These are phyloP conservation scores for Emydocephalus ijimae DNA, from an alignment of 2,113 vertebrate genomes.

Conservation along the genomic window DNA sequence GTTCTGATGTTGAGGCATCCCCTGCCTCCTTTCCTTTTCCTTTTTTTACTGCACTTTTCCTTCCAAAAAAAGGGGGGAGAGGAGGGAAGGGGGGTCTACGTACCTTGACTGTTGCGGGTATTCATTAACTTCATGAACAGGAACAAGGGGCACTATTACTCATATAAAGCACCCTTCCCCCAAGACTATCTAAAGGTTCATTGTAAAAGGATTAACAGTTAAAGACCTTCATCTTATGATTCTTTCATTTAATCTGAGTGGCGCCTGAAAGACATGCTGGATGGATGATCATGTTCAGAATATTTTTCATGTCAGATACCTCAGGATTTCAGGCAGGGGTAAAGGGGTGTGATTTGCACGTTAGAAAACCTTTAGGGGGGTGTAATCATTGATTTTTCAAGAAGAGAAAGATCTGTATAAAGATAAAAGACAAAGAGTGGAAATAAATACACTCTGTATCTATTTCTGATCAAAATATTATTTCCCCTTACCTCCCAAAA, in stretches of 20 bases:
- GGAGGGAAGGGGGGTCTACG: conserved; percentile 34
- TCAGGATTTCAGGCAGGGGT: conserved; percentile 80
- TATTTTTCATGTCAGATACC: conserved; percentile 85
- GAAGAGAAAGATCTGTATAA: background rate
- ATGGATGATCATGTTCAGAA: conserved; percentile 88
- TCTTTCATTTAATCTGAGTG: conserved; percentile 92
- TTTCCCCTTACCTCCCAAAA: background rate
- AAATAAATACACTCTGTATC: background rate
- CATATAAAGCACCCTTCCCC: conserved; percentile 79
- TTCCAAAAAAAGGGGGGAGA: conserved; percentile 49
- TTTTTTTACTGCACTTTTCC: conserved; percentile 41
- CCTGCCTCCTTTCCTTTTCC: conserved; percentile 15
- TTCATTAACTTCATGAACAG: conserved; percentile 79
- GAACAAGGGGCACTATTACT: conserved; percentile 79
- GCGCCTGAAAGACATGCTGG: conserved; percentile 89
- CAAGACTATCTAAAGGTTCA: conserved; percentile 87
- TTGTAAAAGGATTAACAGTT: conserved; percentile 95
- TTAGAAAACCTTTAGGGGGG: conserved; percentile 78
- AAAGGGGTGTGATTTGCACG: conserved; percentile 82
- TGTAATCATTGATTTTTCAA: conserved; percentile 59
- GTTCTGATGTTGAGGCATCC: conserved; percentile 35
- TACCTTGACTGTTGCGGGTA: conserved; percentile 65
- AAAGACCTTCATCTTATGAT: conserved; percentile 92
- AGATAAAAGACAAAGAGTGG: background rate
- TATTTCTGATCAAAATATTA: background rate